phyloP scores from a whole-genome alignment of 2,888 invertebrate genomes.

The Chrysomela aeneicollis region DNA sequence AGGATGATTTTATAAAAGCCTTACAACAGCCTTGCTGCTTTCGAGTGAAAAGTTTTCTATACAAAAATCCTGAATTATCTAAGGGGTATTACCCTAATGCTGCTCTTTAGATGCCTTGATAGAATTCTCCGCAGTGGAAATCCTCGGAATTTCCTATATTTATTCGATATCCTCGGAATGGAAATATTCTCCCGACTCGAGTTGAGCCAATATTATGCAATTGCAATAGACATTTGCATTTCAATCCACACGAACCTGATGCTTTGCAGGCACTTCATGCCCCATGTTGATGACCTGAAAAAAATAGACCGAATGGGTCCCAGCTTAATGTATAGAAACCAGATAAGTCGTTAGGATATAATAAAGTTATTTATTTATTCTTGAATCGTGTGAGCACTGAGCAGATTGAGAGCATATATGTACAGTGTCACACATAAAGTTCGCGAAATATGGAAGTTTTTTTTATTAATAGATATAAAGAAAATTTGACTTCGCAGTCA shows the following conservation, averaged over 20 bases:
- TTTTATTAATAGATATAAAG: no score
- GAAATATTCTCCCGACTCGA: neutral
- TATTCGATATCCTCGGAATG: neutral
- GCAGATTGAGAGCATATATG: no score
- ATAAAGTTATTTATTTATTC: no score
- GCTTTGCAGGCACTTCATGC: neutral
- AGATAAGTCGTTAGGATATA: no score
- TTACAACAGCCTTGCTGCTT: neutral
- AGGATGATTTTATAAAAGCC: neutral
- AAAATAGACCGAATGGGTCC: no score
- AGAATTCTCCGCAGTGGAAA: neutral
- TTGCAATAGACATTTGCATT: constrained; percentile 2
- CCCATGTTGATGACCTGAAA: neutral
- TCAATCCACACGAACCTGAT: neutral
- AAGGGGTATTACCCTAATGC: constrained; percentile 4
- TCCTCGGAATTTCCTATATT: constrained; percentile 3
- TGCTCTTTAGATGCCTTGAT: constrained; percentile 5
- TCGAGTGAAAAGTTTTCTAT: neutral
- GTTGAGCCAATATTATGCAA: neutral
- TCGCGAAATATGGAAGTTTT: no score
- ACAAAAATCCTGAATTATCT: neutral
- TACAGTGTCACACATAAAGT: no score
- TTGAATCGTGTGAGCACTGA: no score
- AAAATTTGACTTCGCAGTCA: no score
- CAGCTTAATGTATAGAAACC: no score